Conservation (phyloP, 1,140 invertebrate species). For the Drosophila erecta region DNA sequence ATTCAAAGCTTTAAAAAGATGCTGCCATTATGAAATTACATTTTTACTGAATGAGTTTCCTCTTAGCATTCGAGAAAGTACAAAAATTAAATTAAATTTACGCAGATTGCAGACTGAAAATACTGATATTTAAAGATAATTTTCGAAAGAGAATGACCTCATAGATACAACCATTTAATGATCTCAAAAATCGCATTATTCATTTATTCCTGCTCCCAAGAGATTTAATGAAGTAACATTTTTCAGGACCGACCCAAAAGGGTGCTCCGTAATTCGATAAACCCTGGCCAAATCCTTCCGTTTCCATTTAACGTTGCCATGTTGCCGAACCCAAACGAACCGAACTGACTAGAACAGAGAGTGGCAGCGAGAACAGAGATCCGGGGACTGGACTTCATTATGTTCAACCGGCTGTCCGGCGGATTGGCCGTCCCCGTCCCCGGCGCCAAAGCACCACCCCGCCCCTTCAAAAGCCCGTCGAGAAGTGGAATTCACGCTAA, state of each 20-base stretch:
- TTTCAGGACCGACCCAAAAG: background rate
- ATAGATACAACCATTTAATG: too few relatives aligned
- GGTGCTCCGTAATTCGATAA: background rate
- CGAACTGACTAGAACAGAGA: conserved; percentile 28
- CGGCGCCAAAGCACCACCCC: conserved; percentile 4
- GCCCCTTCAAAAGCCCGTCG: conserved; percentile 23
- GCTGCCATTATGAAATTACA: background rate
- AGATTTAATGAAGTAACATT: background rate
- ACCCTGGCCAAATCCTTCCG: background rate
- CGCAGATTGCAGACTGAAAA: background rate
- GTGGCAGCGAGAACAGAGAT: conserved; percentile 13
- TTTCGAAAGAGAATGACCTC: too few relatives aligned
- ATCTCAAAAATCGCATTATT: too few relatives aligned
- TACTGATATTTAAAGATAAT: background rate
- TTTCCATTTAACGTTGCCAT: conserved; percentile 23
- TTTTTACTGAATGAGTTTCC: too few relatives aligned
- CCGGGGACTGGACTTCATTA: conserved; percentile 61
- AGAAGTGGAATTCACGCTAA: conserved; percentile 60
- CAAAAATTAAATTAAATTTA: too few relatives aligned
- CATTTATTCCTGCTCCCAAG: too few relatives aligned
- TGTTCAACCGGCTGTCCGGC: conserved; percentile 48
- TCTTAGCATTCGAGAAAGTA: too few relatives aligned
- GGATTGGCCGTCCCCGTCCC: conserved; percentile 10
- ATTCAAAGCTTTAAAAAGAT: background rate
- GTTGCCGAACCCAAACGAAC: conserved; percentile 12